Conservation (phyloP, 2,797 vertebrate genomes). For the Danio albolineatus region DNA sequence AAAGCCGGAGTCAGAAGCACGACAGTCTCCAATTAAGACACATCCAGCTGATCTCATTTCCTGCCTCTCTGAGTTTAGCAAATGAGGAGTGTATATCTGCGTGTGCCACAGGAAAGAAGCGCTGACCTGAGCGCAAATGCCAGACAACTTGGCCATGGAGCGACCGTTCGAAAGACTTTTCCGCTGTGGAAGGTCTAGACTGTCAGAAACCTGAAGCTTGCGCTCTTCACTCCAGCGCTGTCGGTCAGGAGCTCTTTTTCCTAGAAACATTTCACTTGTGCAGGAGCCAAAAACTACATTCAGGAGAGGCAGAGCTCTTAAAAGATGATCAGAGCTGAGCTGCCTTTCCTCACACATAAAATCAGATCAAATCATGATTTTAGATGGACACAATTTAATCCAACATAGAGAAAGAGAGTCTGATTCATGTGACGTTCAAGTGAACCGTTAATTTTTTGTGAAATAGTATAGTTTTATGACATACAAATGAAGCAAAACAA, state of each 20-base stretch:
- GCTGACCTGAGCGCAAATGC: slow-evolving; percentile 6
- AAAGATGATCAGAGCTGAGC: too few species aligned
- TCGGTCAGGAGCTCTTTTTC: slow-evolving; percentile 32
- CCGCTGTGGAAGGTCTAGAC: slow-evolving; percentile 1
- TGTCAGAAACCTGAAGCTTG: slow-evolving; percentile 24
- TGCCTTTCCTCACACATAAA: too few species aligned
- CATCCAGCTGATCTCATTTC: slow-evolving; percentile 62
- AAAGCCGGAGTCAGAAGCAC: slow-evolving; percentile 42
- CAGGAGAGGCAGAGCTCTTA: neutral
- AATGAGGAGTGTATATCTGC: neutral
- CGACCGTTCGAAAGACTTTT: slow-evolving; percentile 3
- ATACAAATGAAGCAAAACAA: too few species aligned
- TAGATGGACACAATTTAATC: too few species aligned
- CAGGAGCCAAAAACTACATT: neutral
- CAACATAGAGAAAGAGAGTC: too few species aligned
- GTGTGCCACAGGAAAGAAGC: neutral
- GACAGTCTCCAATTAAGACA: slow-evolving; percentile 36
- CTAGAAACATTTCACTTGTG: slow-evolving; percentile 11
- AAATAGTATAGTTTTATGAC: too few species aligned
- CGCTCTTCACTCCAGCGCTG: slow-evolving; percentile 15
- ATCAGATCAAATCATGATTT: too few species aligned
- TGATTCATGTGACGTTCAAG: too few species aligned
- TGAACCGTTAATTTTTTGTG: too few species aligned
- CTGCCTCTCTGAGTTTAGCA: slow-evolving; percentile 27
- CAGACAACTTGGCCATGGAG: neutral